phyloP scores from a whole-genome alignment of 2,888 invertebrate genomes.

The Pseudoips prasinana region DNA sequence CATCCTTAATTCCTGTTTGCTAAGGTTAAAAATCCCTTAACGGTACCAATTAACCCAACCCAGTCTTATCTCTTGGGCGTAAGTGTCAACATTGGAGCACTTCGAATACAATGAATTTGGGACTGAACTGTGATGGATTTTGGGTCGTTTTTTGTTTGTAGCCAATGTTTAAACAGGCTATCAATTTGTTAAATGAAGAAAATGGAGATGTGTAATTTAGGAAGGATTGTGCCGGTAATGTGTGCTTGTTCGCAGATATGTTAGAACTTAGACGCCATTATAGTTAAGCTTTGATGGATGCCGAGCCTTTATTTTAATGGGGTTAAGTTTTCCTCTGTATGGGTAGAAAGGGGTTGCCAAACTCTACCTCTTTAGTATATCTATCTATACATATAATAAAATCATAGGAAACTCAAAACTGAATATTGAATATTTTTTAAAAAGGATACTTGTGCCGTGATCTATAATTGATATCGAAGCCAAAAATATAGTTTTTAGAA shows the following conservation, averaged over 20 bases:
- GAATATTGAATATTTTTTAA: too few relatives aligned
- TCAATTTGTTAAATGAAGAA: slow-evolving; percentile 82
- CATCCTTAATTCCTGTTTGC: slow-evolving; percentile 52
- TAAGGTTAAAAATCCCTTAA: slow-evolving; percentile 68
- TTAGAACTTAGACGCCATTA: slow-evolving; percentile 1
- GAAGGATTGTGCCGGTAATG: slow-evolving; percentile 50
- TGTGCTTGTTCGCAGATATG: slow-evolving; percentile 32
- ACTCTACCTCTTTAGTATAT: too few relatives aligned
- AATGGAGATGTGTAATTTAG: slow-evolving; percentile 73
- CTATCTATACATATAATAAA: too few relatives aligned
- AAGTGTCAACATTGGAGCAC: slow-evolving; percentile 44
- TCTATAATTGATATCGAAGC: too few relatives aligned
- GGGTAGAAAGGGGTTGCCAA: too few relatives aligned
- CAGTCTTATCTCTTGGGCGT: slow-evolving; percentile 77
- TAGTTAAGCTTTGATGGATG: too few relatives aligned
- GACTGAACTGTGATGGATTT: slow-evolving; percentile 39
- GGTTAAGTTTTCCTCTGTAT: too few relatives aligned
- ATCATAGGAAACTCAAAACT: too few relatives aligned
- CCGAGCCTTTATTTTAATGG: too few relatives aligned
- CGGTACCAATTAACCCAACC: slow-evolving; percentile 53
- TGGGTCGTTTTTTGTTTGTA: slow-evolving; percentile 42
- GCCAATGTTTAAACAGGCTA: slow-evolving; percentile 49
- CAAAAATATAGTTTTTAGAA: too few relatives aligned
- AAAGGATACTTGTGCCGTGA: too few relatives aligned
- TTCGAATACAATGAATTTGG: slow-evolving; percentile 43